Base-by-base conservation (phyloP, 2,113 vertebrate species). In the Agapornis roseicollis region DNA sequence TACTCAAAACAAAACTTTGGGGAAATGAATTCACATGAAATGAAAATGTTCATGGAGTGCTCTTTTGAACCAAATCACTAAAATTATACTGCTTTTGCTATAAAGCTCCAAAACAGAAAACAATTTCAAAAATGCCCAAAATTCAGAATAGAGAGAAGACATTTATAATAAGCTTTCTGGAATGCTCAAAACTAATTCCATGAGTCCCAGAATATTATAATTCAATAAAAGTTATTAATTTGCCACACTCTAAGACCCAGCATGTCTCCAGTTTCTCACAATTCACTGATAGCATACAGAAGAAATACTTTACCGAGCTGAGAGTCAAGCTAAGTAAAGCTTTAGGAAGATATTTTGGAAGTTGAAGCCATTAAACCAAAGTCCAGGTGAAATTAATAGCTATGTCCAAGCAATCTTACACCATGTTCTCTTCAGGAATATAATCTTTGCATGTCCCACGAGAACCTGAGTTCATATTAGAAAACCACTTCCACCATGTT, bases 1-100 rank as follows among this genome's bases (percentile, higher is more conserved):
- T 50, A 90, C 50, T 83, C 24, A 80, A 87, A 95, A 53, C 33
- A 85, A 90, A 88, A 85, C 33, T 94, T 77, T 50, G 17, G 49
- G 53, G 41, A 55, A 52, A 88, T 50, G 60, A 88, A 83, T 90
- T 85, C 88, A 88, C 85, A 88, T 88, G 24, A 95, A 94, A 88
- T 90, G 22, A 87, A 84, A 84, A 87, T 2, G 1, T 76, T 91
- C 33, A 68, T 65, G 22, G 65, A 27, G 47, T 90, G 9, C 15
- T 70, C 23, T 76, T 91, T 91, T 74, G n/a, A 94, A 80, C 3
- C 10, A 78, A 68, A 63, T 85, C 88, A 5, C 41, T 85, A 77
- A 81, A 58, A 94, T 85, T 82, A 80, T 22, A 50, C 20, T 50
- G 29, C 9, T 77, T 72, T 93, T 93, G 17, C 35, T 93, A 42